Percentiles rank a stretch among this genome's conserved stretches.
These are phyloP conservation scores for Xestia rhomboidea DNA, from an alignment of 2,888 invertebrate species.

Conservation along the genomic window DNA sequence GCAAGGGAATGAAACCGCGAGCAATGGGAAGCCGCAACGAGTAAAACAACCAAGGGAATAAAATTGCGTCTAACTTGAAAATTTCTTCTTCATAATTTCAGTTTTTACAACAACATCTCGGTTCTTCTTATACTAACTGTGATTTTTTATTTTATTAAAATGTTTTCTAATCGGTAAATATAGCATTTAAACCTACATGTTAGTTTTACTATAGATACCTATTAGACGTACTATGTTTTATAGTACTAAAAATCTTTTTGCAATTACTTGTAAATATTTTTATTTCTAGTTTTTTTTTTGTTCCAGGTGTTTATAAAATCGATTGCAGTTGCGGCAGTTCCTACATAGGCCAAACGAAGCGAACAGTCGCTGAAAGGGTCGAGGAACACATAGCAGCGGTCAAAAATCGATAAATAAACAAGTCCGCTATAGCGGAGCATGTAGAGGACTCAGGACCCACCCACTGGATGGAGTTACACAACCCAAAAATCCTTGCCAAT, in stretches of 20 bases:
- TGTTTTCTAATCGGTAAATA: neutral
- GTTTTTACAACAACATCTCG: neutral
- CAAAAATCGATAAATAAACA: too few relatives aligned
- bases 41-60: conserved; percentile 25
- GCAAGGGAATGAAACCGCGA: conserved; percentile 28
- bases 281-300: too few relatives aligned
- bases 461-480: too few relatives aligned
- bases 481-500: too few relatives aligned
- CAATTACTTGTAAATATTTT: too few relatives aligned
- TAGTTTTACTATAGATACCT: neutral
- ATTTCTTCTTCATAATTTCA: neutral
- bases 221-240: neutral
- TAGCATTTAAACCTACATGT: neutral
- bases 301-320: too few relatives aligned
- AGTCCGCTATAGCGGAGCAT: too few relatives aligned
- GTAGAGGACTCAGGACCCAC: too few relatives aligned
- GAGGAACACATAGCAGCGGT: too few relatives aligned
- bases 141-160: neutral
- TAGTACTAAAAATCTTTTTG: neutral
- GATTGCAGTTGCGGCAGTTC: too few relatives aligned
- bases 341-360: too few relatives aligned
- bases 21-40: conserved; percentile 12
- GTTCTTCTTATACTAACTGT: neutral
- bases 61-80: conserved; percentile 32
- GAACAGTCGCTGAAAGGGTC: too few relatives aligned